Evolutionary conservation across 2,888 invertebrate species (phyloP), one percentile per base, ranked within the genome.

Genomic region (Leptura quadrifasciata): DNA sequence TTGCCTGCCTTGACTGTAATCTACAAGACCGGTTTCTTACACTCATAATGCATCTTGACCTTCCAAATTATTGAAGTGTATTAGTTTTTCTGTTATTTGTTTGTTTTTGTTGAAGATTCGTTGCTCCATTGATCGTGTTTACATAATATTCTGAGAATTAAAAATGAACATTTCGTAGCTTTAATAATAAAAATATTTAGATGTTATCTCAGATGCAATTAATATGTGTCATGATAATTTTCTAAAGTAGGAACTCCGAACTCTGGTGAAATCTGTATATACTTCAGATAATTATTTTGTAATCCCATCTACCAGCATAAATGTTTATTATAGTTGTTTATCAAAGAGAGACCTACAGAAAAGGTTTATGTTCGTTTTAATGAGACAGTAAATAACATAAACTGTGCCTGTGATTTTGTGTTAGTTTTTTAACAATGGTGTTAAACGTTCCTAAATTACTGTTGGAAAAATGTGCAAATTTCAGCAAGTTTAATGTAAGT

Each of bases 341-440:
- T 31, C 63, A 18, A 61, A 61, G 63, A 17, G 55, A 31, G 58
- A 61, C 60, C 17, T 8, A 27, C 6, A 31, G 31, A 10, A 20
- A 15, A 35, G 63, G 35, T 35, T 20, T 64, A 35, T 64, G 39
- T 10, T 17, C 8, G 9, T 35, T 5, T 63, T n/a, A n/a, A 35
- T 31, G 20, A 31, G 27, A 31, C 27, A 20, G 10, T 15, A 18
- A 31, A 3, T 18, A 27, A 35, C 3, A 18, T 5, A 10, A 18
- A 12, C n/a, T 20, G 27, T 24, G 21, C 12, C 15, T 72, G 58
- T 65, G 58, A 60, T 72, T 65, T 63, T 21, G 64, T 47, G 67
- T 76, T 74, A 61, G 52, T 69, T 69, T 54, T 70, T 74, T 58
- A 21, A 75, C 47, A 6, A 76, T 76, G 76, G 75, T 54, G 55